Conservation (phyloP, 64 coral and sea anemone species). For the Orbicella faveolata region DNA sequence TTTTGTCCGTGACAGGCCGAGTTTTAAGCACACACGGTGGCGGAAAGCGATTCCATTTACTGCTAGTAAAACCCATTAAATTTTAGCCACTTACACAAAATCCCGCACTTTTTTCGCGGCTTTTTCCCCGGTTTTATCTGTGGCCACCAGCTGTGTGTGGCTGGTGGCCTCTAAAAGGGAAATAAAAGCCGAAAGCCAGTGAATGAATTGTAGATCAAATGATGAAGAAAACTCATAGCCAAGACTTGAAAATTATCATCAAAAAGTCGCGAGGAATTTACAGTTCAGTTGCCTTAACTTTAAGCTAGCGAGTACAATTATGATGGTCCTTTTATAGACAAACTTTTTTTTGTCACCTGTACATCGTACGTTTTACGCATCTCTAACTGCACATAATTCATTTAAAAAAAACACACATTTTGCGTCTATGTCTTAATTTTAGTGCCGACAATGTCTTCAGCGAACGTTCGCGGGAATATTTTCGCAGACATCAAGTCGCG, state of each 20-base stretch:
- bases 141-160: conserved; percentile 8
- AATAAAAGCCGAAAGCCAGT: neutral
- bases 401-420: neutral
- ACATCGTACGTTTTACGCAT: neutral
- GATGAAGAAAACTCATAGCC: neutral
- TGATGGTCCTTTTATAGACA: too few relatives aligned
- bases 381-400: neutral
- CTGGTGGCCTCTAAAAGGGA: conserved; percentile 6
- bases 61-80: neutral
- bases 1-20: neutral
- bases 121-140: neutral
- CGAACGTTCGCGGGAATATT: neutral
- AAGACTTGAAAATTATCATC: neutral
- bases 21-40: neutral
- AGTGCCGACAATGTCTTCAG: neutral
- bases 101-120: neutral
- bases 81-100: neutral
- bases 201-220: neutral
- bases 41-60: neutral
- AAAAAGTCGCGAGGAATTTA: neutral
- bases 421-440: neutral
- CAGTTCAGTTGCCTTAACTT: neutral
- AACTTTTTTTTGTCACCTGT: neutral
- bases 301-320: neutral
- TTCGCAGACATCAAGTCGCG: neutral